Evolutionary conservation across 2,888 invertebrate genomes (phyloP), one percentile per base, ranked within the genome.

Genomic region (Schrankia costaestrigalis): DNA sequence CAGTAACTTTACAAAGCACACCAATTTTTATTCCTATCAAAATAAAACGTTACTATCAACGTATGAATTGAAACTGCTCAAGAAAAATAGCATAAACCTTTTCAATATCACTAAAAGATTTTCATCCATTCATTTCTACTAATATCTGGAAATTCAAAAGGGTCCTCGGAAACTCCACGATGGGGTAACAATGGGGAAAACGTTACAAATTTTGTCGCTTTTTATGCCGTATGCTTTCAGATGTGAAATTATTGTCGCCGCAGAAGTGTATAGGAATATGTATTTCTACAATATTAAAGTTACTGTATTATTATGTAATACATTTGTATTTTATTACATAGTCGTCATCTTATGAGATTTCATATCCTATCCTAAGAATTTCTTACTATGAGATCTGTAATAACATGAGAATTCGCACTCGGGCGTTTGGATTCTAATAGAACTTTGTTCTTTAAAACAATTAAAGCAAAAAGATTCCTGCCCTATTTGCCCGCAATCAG

Each of bases 81-180:
- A 11, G 22, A 23, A n/a, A 22, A 28, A 28, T 34, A 24, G 25
- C 28, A 35, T 5, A 19, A 11, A 9, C 26, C 13, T 23, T 35
- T 24, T 13, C 13, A 28, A 28, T 28, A 24, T 13, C 24, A 8
- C 11, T 29, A 25, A 31, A 36, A 31, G 26, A 31, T 35, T 35
- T 12, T 11, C 4, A 17, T 17, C 7, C 3, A 15, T 39, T 22
- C 11, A 22, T 11, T 10, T 35, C 14, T 32, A 35, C 34, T 40
- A 29, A 33, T 37, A 40, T 15, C 25, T 22, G 7, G 1, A 26
- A 7, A 32, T 36, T 23, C 23, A 42, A 36, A 22, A 11, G 1
- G 1, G 29, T n/a, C 25, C 9, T n/a, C 29, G 23, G 26, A 23
- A 41, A 27, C 6, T 17, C 12, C 18, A 22, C 22, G 15, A 27